These are phyloP conservation scores for Andrena haemorrhoa DNA, from an alignment of 2,888 invertebrate species.

Conservation along the genomic window DNA sequence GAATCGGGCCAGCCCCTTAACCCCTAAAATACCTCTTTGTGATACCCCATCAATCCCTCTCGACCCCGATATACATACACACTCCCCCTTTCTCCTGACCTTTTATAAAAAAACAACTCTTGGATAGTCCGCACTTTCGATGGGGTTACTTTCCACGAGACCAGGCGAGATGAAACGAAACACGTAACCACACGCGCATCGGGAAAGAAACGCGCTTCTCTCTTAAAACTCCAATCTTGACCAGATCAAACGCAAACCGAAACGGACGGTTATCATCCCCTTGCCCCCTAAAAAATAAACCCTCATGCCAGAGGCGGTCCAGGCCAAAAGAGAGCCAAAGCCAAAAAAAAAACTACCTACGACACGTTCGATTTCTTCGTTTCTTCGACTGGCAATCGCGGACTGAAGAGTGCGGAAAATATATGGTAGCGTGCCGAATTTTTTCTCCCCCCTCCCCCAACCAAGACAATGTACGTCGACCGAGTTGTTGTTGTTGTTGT, in stretches of 20 bases:
- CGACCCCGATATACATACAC: conserved; percentile 22
- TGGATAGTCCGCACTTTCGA: conserved; percentile 69
- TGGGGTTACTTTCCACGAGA: conserved; percentile 76
- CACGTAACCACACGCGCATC: conserved; percentile 18
- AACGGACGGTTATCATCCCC: conserved; percentile 24
- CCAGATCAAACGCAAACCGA: conserved; percentile 10
- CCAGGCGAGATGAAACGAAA: conserved; percentile 55
- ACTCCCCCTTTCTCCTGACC: conserved; percentile 35
- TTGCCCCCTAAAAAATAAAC: background rate
- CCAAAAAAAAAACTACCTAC: conserved; percentile 51
- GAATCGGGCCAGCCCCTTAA: conserved; percentile 62
- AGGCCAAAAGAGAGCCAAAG: background rate
- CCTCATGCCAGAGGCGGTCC: conserved; percentile 12
- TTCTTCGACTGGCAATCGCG: conserved; percentile 68
- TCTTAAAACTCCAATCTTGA: conserved; percentile 26
- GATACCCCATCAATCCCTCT: conserved; percentile 50
- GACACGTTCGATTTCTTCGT: conserved; percentile 67
- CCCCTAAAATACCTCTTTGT: conserved; percentile 39
- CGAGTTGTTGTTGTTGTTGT: conserved; percentile 66
- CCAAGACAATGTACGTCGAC: conserved; percentile 51
- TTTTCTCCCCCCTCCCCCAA: conserved; percentile 65
- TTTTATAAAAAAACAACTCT: conserved; percentile 52
- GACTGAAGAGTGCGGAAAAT: conserved; percentile 67
- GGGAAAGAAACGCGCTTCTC: conserved; percentile 9
- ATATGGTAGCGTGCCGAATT: conserved; percentile 74